Evolutionary conservation across 2,888 invertebrate species (phyloP), one percentile per base, ranked within the genome.

Genomic region (Drosophila lacicola): DNA sequence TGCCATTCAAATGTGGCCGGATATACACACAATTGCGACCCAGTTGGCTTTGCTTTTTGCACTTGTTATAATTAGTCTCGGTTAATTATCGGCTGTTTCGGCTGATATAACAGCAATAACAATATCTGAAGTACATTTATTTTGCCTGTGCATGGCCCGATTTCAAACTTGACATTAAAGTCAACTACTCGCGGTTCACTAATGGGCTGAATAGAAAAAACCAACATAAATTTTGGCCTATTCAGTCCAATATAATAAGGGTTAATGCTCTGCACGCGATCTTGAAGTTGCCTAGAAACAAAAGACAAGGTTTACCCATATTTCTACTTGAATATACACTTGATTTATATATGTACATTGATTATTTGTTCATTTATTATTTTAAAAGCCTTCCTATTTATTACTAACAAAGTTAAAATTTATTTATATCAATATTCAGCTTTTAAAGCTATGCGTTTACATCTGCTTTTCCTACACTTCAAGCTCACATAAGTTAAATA

Each of bases 51-150:
- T 54, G 42, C 44, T 54, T 66, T 67, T 56, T 69, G 71, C 84
- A 86, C 80, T 84, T 82, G 82, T 75, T 75, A 62, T 49, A 74
- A 55, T 77, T 80, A 78, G 79, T 82, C 78, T 70, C 61, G 49
- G 82, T 73, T 77, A 84, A 77, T 80, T 84, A 86, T 74, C 70
- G 65, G 33, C 53, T 70, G 53, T 54, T 72, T 57, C 45, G 21
- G 33, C 55, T 67, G 47, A 69, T 54, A 62, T 74, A 74, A 66
- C 70, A 55, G 39, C 56, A 60, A 5, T 33, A 50, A 41, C 45
- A 55, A 54, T 54, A 9, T 8, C 29, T 25, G 25, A 2, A 25
- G 6, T 11, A 29, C 13, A 60, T 37, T 34, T 41, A 46, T 42
- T 44, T 62, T 57, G 36, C 57, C n/a, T 50, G 29, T 29, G 29